Percentiles rank a stretch among this genome's conserved stretches.
phyloP scores from a whole-genome alignment of 1,140 invertebrate species.

The Thrips palmi region DNA sequence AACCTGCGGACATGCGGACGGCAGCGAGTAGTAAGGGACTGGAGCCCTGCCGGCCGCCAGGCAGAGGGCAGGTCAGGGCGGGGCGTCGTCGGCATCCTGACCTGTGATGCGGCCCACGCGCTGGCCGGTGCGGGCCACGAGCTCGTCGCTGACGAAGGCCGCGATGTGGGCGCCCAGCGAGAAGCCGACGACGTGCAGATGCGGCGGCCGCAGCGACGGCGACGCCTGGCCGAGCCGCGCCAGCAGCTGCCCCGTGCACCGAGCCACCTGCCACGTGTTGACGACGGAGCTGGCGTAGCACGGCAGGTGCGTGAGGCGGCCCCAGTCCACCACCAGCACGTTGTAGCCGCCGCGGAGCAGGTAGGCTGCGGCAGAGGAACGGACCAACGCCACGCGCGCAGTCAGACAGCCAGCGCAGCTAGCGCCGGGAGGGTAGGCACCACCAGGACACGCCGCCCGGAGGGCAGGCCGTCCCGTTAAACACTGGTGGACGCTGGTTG shows the following conservation, averaged over 20 bases:
- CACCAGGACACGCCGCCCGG: too few species aligned
- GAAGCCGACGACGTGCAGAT: constrained; percentile 45
- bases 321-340: constrained; percentile 42
- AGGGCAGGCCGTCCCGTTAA: too few species aligned
- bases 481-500: too few species aligned
- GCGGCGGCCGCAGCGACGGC: constrained; percentile 19
- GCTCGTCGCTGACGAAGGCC: constrained; percentile 30
- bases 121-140: constrained; percentile 26
- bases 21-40: background rate
- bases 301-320: constrained; percentile 30
- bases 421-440: too few species aligned
- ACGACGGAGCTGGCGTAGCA: constrained; percentile 40
- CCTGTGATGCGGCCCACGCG: constrained; percentile 36
- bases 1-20: constrained; percentile 19
- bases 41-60: too few species aligned
- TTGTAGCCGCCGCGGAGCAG: constrained; percentile 35
- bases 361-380: constrained; percentile 28
- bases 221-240: constrained; percentile 24
- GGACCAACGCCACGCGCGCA: too few species aligned
- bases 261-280: constrained; percentile 36
- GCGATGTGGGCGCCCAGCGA: constrained; percentile 40
- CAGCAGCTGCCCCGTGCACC: constrained; percentile 33
- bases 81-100: constrained; percentile 3
- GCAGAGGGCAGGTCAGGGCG: too few species aligned
- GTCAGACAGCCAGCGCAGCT: too few species aligned